Percentiles rank a stretch among this genome's conserved stretches.
Conservation (phyloP, 1,140 invertebrate species). For the Solen grandis region DNA sequence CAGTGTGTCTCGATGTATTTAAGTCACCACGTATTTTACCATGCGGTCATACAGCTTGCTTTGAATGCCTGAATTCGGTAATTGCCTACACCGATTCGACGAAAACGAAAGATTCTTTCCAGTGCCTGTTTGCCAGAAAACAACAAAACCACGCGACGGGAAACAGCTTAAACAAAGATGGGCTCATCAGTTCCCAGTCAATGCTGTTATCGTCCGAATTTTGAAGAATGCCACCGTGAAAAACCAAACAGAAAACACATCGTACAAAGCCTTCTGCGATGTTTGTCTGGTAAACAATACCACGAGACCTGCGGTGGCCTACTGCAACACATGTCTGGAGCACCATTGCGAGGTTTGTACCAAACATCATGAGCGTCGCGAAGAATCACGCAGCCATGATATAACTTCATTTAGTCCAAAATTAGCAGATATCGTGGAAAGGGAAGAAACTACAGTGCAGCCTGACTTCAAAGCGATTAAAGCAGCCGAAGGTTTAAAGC, state of each 20-base stretch:
- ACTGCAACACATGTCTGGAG: constrained; percentile 40
- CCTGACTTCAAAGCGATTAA: not conserved
- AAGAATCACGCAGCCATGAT: constrained; percentile 36
- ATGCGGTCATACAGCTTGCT: constrained; percentile 42
- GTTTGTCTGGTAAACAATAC: constrained; percentile 44
- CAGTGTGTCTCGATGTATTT: constrained; percentile 44
- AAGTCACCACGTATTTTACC: constrained; percentile 44
- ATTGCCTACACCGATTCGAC: constrained; percentile 28
- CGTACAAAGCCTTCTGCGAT: constrained; percentile 48
- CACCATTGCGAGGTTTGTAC: constrained; percentile 41
- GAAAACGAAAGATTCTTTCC: constrained; percentile 32
- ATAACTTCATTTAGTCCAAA: not conserved
- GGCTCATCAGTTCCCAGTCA: constrained; percentile 43
- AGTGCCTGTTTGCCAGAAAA: constrained; percentile 45
- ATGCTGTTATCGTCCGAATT: constrained; percentile 16
- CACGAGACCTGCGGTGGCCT: constrained; percentile 1
- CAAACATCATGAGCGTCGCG: constrained; percentile 30
- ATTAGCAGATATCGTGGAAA: not conserved
- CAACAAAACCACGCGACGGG: constrained; percentile 20
- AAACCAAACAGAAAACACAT: constrained; percentile 14
- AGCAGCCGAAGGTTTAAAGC: not conserved
- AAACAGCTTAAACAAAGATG: constrained; percentile 29
- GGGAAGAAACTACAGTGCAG: not conserved
- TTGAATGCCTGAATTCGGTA: constrained; percentile 37
- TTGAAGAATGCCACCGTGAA: constrained; percentile 28